phyloP scores from a whole-genome alignment of 2,888 invertebrate species.

The Acrocyrtus sp. region DNA sequence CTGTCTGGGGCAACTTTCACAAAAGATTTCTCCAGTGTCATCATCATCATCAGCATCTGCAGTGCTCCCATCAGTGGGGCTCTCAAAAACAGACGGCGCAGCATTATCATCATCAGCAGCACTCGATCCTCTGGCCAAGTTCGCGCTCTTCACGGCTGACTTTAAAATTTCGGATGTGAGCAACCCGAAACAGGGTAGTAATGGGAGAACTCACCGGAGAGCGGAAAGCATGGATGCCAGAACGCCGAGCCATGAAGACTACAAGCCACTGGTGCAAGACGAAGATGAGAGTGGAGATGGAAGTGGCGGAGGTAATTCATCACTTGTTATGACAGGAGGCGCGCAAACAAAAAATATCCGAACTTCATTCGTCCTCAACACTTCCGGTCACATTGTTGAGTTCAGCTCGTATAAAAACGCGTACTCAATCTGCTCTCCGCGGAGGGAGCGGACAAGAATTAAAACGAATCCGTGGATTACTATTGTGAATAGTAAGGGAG shows the following conservation, averaged over 20 bases:
- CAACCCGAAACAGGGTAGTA: not conserved
- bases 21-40: not conserved
- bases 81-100: conserved; percentile 14
- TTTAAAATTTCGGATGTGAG: conserved; percentile 19
- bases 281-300: conserved; percentile 10
- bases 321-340: conserved; percentile 45
- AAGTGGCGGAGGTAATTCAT: conserved; percentile 40
- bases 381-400: conserved; percentile 48
- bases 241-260: conserved; percentile 44
- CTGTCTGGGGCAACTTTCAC: not conserved
- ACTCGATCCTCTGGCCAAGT: conserved; percentile 30
- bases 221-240: conserved; percentile 59
- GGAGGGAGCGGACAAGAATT: conserved; percentile 60
- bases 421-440: conserved; percentile 60
- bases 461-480: conserved; percentile 63
- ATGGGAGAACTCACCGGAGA: conserved; percentile 40
- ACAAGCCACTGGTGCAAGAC: conserved; percentile 34
- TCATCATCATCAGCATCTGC: conserved; percentile 2
- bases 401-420: conserved; percentile 50
- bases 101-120: not conserved
- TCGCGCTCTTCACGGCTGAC: conserved; percentile 37
- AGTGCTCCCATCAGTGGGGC: not conserved
- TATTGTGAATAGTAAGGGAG: conserved; percentile 41
- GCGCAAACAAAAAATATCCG: conserved; percentile 52
- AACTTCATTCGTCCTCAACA: conserved; percentile 58